These are phyloP conservation scores for Toxotes jaculatrix DNA, from an alignment of 2,113 vertebrate genomes.

Conservation along the genomic window DNA sequence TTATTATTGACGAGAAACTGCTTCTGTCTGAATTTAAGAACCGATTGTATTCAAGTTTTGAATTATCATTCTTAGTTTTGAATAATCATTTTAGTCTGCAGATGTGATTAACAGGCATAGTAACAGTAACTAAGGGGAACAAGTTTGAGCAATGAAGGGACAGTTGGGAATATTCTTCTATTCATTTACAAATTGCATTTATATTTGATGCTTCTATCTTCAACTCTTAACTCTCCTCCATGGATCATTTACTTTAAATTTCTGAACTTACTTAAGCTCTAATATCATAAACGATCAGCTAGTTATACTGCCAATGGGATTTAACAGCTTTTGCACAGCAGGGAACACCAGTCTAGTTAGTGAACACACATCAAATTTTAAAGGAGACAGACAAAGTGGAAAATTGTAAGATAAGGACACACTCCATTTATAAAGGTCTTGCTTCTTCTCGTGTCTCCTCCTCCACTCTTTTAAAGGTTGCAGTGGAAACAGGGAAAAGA, in stretches of 20 bases:
- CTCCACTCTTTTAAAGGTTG: slow-evolving; percentile 53
- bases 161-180: not conserved
- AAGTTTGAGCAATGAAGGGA: not conserved
- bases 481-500: slow-evolving; percentile 42
- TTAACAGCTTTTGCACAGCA: slow-evolving; percentile 14
- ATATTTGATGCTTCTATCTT: not conserved
- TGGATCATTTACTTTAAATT: slow-evolving; percentile 1
- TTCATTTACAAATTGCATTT: not conserved
- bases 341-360: slow-evolving; percentile 19
- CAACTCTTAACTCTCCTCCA: not conserved
- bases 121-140: not conserved
- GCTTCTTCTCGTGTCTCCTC: slow-evolving; percentile 8
- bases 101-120: too few relatives aligned
- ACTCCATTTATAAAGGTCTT: slow-evolving; percentile 42
- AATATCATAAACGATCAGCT: slow-evolving; percentile 2
- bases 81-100: too few relatives aligned
- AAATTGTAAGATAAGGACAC: slow-evolving; percentile 31
- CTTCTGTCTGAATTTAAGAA: too few relatives aligned
- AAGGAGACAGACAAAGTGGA: slow-evolving; percentile 37
- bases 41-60: too few relatives aligned
- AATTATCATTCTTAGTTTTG: too few relatives aligned
- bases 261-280: not conserved
- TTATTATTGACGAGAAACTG: too few relatives aligned
- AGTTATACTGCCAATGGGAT: slow-evolving; percentile 2
- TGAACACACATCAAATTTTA: slow-evolving; percentile 22